Percentiles rank a stretch among this genome's conserved stretches.
phyloP scores from a whole-genome alignment of 2,113 vertebrate genomes.

The Eublepharis macularius region DNA sequence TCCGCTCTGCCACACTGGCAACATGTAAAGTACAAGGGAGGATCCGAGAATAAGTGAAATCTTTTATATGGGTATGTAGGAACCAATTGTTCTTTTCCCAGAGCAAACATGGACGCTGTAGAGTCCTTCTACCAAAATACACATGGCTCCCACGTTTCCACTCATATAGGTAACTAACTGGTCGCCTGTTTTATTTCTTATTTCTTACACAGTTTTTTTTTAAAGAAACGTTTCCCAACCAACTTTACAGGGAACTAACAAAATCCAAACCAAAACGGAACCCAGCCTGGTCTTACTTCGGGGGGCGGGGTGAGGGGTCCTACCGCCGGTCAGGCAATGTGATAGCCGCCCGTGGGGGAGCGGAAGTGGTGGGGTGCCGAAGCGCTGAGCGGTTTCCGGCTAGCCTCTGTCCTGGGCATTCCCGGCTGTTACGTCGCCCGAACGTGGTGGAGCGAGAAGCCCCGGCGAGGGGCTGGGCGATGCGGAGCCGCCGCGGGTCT shows the following conservation, averaged over 20 bases:
- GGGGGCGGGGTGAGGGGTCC: neutral
- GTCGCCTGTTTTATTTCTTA: neutral
- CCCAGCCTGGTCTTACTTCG: too few relatives aligned
- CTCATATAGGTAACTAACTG: neutral
- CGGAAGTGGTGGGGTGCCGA: neutral
- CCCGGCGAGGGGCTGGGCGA: neutral
- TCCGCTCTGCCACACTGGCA: too few relatives aligned
- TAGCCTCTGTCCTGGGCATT: rapidly evolving
- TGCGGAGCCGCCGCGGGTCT: neutral
- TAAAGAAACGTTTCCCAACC: too few relatives aligned
- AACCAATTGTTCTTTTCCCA: neutral
- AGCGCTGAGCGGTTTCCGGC: neutral
- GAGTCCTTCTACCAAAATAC: neutral
- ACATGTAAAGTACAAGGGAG: too few relatives aligned
- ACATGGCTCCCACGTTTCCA: neutral
- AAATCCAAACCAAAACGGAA: too few relatives aligned
- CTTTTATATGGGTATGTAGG: too few relatives aligned
- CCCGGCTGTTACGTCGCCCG: neutral
- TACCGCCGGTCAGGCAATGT: neutral
- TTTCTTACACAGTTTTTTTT: too few relatives aligned
- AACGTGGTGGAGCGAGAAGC: too few relatives aligned
- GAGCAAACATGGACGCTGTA: neutral
- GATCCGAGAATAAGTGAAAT: rapidly evolving
- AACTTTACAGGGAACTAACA: too few relatives aligned
- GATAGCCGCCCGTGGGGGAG: rapidly evolving